Conservation (phyloP, 1,140 invertebrate genomes). For the Drosophila triauraria region DNA sequence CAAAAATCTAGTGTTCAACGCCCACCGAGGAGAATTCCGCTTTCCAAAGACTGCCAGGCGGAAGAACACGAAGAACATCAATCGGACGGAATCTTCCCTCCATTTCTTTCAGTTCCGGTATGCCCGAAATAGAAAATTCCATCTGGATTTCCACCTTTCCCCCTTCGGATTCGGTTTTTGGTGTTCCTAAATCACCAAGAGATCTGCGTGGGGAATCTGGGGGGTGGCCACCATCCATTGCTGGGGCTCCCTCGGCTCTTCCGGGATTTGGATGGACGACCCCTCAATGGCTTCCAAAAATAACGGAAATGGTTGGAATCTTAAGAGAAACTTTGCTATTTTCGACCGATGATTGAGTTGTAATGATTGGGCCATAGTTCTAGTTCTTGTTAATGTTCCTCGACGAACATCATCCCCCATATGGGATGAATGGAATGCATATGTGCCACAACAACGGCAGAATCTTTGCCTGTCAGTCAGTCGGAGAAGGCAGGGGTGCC, state of each 20-base stretch:
- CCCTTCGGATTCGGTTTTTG: conserved; percentile 14
- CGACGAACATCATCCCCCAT: conserved; percentile 33
- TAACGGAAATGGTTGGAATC: conserved; percentile 70
- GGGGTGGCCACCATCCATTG: not conserved
- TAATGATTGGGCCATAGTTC: conserved; percentile 61
- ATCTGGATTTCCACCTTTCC: conserved; percentile 44
- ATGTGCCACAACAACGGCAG: conserved; percentile 17
- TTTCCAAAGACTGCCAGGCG: not conserved
- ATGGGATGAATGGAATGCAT: conserved; percentile 63
- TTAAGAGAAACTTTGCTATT: conserved; percentile 69
- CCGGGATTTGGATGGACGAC: conserved; percentile 19
- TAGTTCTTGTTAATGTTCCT: conserved; percentile 23
- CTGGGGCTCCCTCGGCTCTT: conserved; percentile 16
- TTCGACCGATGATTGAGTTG: conserved; percentile 74
- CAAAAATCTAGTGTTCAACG: conserved; percentile 3
- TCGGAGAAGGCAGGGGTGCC: not conserved
- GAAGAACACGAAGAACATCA: conserved; percentile 19
- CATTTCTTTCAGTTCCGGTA: conserved; percentile 39
- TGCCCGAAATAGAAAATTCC: conserved; percentile 39
- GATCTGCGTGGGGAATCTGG: conserved; percentile 19
- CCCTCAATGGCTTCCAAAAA: conserved; percentile 59
- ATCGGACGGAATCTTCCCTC: conserved; percentile 26
- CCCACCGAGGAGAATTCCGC: conserved; percentile 1
- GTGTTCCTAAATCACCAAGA: conserved; percentile 50
- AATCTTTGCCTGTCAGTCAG: conserved; percentile 28